Evolutionary conservation across 2,888 invertebrate genomes (phyloP).

Genomic region (Chouioia cunea): DNA sequence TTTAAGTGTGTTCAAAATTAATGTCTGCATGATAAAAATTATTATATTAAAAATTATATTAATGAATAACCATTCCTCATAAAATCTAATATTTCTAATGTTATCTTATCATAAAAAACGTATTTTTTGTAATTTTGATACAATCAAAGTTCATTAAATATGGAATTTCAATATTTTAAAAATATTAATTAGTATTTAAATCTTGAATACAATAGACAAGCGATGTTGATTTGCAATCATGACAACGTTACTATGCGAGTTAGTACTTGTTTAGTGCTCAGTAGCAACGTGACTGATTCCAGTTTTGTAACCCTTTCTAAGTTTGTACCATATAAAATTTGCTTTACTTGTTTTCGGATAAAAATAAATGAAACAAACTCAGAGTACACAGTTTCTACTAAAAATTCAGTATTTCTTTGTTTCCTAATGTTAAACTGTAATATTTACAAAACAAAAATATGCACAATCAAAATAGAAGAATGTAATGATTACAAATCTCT

Average conservation of each 20-base stretch:
- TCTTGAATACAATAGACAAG: neutral
- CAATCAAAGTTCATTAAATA: no score
- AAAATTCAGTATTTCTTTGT: no score
- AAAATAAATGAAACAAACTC: no score
- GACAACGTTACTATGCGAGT: neutral
- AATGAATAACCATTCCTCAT: neutral
- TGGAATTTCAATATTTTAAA: neutral
- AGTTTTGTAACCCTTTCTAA: constrained; percentile 10
- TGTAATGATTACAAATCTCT: no score
- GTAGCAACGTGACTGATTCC: constrained; percentile 22
- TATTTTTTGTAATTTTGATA: neutral
- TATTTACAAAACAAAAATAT: no score
- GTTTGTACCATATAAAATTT: no score
- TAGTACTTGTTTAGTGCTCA: no score
- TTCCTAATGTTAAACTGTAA: no score
- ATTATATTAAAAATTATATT: neutral
- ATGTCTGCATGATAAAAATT: neutral
- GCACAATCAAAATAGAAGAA: no score
- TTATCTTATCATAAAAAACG: neutral
- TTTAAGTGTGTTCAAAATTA: constrained; percentile 6
- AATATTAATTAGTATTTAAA: no score
- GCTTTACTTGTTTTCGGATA: no score
- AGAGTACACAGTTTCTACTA: no score
- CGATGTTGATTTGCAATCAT: constrained; percentile 3
- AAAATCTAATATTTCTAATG: constrained; percentile 5